A percentile compares a stretch with the other conserved stretches of the same genome.
Conservation (phyloP, 2,113 vertebrate genomes). For the Xenus cinereus region DNA sequence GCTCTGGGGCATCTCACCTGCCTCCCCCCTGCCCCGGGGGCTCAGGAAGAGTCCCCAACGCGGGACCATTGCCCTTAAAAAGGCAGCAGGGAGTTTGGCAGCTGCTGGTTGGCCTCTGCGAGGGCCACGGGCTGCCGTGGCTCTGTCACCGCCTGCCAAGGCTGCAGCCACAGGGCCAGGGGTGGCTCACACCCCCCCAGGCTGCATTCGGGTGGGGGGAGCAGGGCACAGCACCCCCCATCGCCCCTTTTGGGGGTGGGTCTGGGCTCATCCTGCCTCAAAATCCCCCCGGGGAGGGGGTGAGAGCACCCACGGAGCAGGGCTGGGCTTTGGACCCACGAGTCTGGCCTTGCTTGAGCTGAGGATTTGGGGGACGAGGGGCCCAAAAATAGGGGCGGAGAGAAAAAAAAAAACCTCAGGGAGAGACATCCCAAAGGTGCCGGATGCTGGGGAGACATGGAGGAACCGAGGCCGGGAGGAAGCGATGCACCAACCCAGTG, state of each 20-base stretch:
- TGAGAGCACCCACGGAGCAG: rapidly evolving
- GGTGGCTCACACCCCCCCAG: rapidly evolving
- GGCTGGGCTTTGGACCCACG: rapidly evolving
- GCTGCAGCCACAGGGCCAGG: rapidly evolving
- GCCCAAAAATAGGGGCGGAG: not conserved
- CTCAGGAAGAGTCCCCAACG: rapidly evolving
- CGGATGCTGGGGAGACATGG: rapidly evolving
- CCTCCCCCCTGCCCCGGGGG: not conserved
- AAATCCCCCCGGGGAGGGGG: too few relatives aligned
- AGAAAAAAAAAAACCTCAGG: not conserved
- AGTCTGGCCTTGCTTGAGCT: rapidly evolving
- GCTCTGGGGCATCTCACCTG: not conserved
- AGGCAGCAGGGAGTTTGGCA: not conserved
- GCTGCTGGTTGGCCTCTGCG: not conserved
- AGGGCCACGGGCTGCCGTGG: rapidly evolving
- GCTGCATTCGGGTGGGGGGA: rapidly evolving
- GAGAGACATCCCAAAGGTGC: not conserved
- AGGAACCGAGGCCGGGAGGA: not conserved
- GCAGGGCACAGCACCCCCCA: not conserved
- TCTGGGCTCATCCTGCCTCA: not conserved
- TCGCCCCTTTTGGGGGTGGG: rapidly evolving
- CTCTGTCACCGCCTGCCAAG: rapidly evolving
- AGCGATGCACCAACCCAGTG: rapidly evolving
- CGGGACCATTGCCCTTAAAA: constrained; percentile 3
- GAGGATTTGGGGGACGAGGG: not conserved